Base-by-base conservation (phyloP, 2,888 invertebrate species). In the Acanthosepion pharaonis region DNA sequence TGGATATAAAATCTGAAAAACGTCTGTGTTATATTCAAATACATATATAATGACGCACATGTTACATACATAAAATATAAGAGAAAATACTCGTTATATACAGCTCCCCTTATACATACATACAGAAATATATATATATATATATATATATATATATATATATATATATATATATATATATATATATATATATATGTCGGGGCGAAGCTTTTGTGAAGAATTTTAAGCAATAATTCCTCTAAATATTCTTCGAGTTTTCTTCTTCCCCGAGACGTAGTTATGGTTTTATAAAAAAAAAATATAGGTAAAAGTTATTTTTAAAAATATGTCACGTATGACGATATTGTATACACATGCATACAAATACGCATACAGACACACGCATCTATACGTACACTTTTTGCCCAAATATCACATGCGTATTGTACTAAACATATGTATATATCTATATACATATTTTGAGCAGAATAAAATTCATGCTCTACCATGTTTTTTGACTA, bases 131-230 rank as follows among this genome's bases (percentile, higher is more conserved):
- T 6, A 64, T 33, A 91, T 33, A 91, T 23, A 91, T 23, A 91
- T 91, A 91, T 48, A 91, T 91, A 91, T 48, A 51, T 51, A 92
- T 48, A 92, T 51, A 28, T 48, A 48, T 51, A 92, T 49, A 51
- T 51, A 92, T 49, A 92, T 92, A 92, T 48, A 92, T 92, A 92
- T 92, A 48, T 92, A 92, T 92, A 92, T 48, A 92, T 92, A 92
- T 92, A 92, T n/a, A n/a, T 92, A 42, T 92, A 42, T 92, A 92
- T 92, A 92, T 42, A 42, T 42, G 25, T 42, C 28, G 6, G 48
- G 25, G 20, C 3, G 6, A 42, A 42, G 49, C 15, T 48, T 48
- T 92, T 4, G 11, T 23, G n/a, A 92, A 92, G 49, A 92, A 1
- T 91, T 8, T 33, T 49, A 51, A 51, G 15, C 51, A 49, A 49